These are phyloP conservation scores for Cassiopea xamachana DNA, from an alignment of 30 jellyfish, hydroid and myxozoan genomes.

Conservation along the genomic window DNA sequence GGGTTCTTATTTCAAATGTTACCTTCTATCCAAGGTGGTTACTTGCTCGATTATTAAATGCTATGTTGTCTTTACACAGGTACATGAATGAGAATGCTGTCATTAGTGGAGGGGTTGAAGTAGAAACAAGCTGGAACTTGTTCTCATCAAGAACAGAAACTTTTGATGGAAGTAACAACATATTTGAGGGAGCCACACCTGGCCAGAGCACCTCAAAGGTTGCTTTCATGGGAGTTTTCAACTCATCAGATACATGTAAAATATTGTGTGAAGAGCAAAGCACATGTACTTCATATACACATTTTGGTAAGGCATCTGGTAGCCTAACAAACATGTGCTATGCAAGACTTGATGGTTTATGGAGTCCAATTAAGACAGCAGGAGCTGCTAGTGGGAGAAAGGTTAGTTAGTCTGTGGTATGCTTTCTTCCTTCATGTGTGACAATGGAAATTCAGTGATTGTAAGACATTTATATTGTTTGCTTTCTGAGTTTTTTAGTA, in stretches of 20 bases:
- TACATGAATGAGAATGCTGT: slow-evolving; percentile 75
- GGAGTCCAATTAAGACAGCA: slow-evolving; percentile 76
- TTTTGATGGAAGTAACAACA: slow-evolving; percentile 55
- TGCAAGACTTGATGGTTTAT: slow-evolving; percentile 89
- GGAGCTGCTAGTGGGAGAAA: slow-evolving; percentile 90
- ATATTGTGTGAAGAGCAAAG: slow-evolving; percentile 68
- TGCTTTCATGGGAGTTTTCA: slow-evolving; percentile 74
- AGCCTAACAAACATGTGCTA: slow-evolving; percentile 83
- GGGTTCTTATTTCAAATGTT: too few species aligned
- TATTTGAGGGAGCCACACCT: slow-evolving; percentile 89
- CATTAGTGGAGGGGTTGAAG: slow-evolving; percentile 72
- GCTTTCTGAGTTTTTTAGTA: too few species aligned
- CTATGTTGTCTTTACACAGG: neutral
- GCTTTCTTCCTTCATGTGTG: too few species aligned
- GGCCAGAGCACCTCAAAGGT: slow-evolving; percentile 68
- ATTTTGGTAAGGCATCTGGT: slow-evolving; percentile 71
- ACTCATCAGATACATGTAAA: slow-evolving; percentile 56
- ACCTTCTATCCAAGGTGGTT: too few species aligned
- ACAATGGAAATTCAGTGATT: too few species aligned
- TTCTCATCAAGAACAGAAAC: slow-evolving; percentile 53
- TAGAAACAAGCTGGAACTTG: slow-evolving; percentile 77
- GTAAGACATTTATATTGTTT: too few species aligned
- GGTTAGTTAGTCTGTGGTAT: slow-evolving; percentile 44
- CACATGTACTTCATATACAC: slow-evolving; percentile 87
- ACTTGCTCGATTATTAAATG: too few species aligned